Evolutionary conservation across 2,888 invertebrate genomes (phyloP).

Genomic region (Callyntrura sp.): DNA sequence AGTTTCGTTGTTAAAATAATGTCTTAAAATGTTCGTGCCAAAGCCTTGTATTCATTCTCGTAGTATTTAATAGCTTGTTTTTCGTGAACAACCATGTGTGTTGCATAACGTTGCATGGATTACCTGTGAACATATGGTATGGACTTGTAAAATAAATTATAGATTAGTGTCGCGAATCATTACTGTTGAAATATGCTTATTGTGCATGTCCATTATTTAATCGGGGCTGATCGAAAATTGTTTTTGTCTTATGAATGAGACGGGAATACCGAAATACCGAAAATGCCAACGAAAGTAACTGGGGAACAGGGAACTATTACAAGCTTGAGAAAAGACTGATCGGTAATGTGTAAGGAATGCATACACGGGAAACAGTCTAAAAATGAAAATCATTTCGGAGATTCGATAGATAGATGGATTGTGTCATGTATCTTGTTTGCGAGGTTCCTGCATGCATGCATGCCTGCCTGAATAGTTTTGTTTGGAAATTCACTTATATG

Average conservation of each 20-base stretch:
- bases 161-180: slow-evolving; percentile 35
- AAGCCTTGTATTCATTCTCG: background rate
- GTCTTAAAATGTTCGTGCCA: background rate
- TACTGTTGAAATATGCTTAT: slow-evolving; percentile 40
- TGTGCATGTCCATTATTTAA: slow-evolving; percentile 34
- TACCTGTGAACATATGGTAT: no score
- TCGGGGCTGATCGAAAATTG: slow-evolving; percentile 24
- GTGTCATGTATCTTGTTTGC: background rate
- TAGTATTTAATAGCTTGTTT: background rate
- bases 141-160: no score
- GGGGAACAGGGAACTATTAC: background rate
- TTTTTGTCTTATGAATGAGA: background rate
- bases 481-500: slow-evolving; percentile 29
- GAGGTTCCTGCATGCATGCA: background rate
- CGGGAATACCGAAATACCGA: background rate
- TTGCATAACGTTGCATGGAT: background rate
- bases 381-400: slow-evolving; percentile 31
- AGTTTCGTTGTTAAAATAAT: background rate
- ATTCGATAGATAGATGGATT: background rate
- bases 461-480: slow-evolving; percentile 17
- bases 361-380: slow-evolving; percentile 1
- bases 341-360: no score
- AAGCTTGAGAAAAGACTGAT: background rate
- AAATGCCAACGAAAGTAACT: background rate
- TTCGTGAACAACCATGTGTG: background rate